These are phyloP conservation scores for Hybognathus amarus DNA, from an alignment of 2,797 vertebrate genomes.

Conservation along the genomic window DNA sequence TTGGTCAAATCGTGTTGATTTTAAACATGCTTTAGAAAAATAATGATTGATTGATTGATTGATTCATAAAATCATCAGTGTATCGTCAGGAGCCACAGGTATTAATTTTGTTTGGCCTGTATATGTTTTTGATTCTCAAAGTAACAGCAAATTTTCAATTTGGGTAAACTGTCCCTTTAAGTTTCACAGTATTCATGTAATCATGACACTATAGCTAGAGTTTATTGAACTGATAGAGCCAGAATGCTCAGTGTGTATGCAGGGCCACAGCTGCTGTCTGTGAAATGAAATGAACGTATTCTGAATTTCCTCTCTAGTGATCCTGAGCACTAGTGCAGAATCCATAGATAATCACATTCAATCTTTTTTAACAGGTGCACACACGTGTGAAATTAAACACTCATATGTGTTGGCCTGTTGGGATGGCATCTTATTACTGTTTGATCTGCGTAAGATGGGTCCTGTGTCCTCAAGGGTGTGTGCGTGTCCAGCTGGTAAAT, in stretches of 20 bases:
- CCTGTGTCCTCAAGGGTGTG: constrained; percentile 11
- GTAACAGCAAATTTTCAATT: no score
- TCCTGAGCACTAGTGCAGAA: constrained; percentile 47
- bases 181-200: not conserved
- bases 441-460: not conserved
- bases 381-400: constrained; percentile 79
- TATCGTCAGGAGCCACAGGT: not conserved
- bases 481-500: constrained; percentile 15
- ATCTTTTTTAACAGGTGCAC: constrained; percentile 68
- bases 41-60: no score
- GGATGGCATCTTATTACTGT: constrained; percentile 35
- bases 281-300: constrained; percentile 9
- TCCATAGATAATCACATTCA: constrained; percentile 36
- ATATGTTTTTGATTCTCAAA: not conserved
- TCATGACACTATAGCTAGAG: not conserved
- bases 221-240: not conserved
- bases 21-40: no score
- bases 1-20: no score
- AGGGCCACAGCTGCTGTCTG: constrained; percentile 21
- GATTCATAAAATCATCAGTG: not conserved
- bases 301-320: constrained; percentile 31
- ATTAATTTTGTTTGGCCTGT: not conserved
- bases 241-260: not conserved
- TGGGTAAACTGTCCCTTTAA: no score
- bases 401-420: constrained; percentile 68